Evolutionary conservation across 2,797 vertebrate genomes (phyloP).

Genomic region (Spinus pinus): DNA sequence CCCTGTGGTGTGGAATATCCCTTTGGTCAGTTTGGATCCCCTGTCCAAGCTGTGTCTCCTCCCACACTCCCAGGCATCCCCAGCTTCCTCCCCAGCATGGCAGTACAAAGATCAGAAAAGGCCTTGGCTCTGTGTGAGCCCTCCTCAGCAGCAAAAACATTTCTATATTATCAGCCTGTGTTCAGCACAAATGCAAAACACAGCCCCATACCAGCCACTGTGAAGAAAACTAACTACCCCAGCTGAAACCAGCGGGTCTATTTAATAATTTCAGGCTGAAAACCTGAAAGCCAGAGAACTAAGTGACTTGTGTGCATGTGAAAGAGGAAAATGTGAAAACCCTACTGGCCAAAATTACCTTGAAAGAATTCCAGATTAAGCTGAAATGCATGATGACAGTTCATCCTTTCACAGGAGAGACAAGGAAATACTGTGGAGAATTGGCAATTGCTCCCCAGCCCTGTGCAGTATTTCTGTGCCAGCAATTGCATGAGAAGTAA

Average conservation of each 20-base stretch:
- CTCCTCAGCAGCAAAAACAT: not conserved
- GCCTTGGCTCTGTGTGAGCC: not conserved
- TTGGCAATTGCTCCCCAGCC: not conserved
- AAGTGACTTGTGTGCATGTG: not conserved
- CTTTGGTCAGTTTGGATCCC: not conserved
- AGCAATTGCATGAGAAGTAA: not conserved
- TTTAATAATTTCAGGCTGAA: not conserved
- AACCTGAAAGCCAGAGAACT: not conserved
- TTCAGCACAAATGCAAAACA: not conserved
- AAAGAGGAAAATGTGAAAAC: not conserved
- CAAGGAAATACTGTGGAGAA: not conserved
- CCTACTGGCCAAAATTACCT: not conserved
- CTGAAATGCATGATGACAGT: not conserved
- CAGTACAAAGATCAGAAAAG: not conserved
- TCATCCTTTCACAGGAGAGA: not conserved
- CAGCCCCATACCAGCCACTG: not conserved
- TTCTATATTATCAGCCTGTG: not conserved
- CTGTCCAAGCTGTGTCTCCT: not conserved
- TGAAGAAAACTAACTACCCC: not conserved
- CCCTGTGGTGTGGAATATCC: not conserved
- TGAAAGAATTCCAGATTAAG: not conserved
- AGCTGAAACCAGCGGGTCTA: not conserved
- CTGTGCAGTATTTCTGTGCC: not conserved
- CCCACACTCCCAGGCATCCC: not conserved
- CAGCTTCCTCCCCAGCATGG: not conserved